A percentile compares a stretch with the other conserved stretches of the same genome.
Evolutionary conservation across 64 coral and sea anemone species (phyloP).

Genomic region (Pocillopora verrucosa): DNA sequence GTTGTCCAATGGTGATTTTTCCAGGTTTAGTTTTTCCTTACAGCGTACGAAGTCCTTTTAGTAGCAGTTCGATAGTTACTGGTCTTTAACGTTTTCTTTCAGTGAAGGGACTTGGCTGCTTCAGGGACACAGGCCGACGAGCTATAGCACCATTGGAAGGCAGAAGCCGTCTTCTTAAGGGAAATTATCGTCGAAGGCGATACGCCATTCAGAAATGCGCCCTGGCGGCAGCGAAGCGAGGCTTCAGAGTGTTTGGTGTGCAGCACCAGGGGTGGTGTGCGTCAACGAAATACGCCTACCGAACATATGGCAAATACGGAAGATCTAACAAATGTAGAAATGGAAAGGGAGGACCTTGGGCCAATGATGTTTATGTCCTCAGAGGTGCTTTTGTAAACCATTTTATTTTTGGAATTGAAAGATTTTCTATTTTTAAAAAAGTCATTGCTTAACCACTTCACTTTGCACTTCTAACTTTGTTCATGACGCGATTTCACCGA

Average conservation of each 20-base stretch:
- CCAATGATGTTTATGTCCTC: slow-evolving; percentile 42
- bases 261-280: slow-evolving; percentile 53
- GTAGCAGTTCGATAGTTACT: too few species aligned
- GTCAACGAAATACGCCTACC: not conserved
- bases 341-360: slow-evolving; percentile 46
- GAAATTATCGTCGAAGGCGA: slow-evolving; percentile 9
- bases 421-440: too few species aligned
- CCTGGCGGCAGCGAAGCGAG: slow-evolving; percentile 9
- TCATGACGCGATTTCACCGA: not conserved
- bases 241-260: slow-evolving; percentile 47
- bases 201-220: slow-evolving; percentile 59
- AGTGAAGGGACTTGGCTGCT: slow-evolving; percentile 47
- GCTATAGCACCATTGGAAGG: slow-evolving; percentile 44
- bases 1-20: too few species aligned
- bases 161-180: slow-evolving; percentile 27
- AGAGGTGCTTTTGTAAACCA: slow-evolving; percentile 5
- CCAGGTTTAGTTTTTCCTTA: too few species aligned
- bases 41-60: too few species aligned
- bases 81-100: not conserved
- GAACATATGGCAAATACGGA: slow-evolving; percentile 36
- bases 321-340: slow-evolving; percentile 28
- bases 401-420: too few species aligned
- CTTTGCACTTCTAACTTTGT: too few species aligned
- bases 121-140: slow-evolving; percentile 23
- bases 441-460: too few species aligned